Evolutionary conservation across 2,888 invertebrate species (phyloP).

Genomic region (Coecobrya sp.): DNA sequence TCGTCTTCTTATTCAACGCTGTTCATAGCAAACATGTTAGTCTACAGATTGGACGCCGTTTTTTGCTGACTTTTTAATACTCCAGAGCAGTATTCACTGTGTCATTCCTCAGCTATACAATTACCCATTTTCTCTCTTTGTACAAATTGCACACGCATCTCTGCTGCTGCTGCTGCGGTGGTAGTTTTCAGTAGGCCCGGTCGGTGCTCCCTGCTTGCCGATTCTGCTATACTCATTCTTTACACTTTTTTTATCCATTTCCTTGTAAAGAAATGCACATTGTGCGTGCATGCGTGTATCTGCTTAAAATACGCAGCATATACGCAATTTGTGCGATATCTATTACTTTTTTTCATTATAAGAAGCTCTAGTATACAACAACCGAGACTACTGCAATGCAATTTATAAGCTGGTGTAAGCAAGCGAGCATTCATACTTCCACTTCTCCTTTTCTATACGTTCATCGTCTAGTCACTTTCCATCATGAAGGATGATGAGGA

Average conservation of each 20-base stretch:
- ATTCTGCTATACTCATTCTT: background rate
- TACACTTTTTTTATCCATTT: background rate
- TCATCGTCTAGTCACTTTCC: slow-evolving; percentile 30
- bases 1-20: background rate
- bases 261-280: slow-evolving; percentile 53
- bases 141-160: slow-evolving; percentile 76
- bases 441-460: background rate
- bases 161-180: slow-evolving; percentile 17
- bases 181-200: background rate
- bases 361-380: background rate
- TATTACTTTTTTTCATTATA: background rate
- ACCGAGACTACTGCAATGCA: slow-evolving; percentile 19
- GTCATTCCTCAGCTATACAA: slow-evolving; percentile 62
- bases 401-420: slow-evolving; percentile 32
- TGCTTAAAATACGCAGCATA: background rate
- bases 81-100: slow-evolving; percentile 28
- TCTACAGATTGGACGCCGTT: background rate
- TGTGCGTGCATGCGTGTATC: slow-evolving; percentile 61
- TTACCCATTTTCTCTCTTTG: slow-evolving; percentile 62
- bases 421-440: background rate
- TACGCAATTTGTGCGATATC: slow-evolving; percentile 7
- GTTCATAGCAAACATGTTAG: background rate
- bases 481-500: slow-evolving; percentile 23
- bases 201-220: slow-evolving; percentile 39
- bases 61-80: slow-evolving; percentile 9